Evolutionary conservation across 2,888 invertebrate genomes (phyloP), one percentile per base, ranked within the genome.

Genomic region (Cataglyphis albicans): DNA sequence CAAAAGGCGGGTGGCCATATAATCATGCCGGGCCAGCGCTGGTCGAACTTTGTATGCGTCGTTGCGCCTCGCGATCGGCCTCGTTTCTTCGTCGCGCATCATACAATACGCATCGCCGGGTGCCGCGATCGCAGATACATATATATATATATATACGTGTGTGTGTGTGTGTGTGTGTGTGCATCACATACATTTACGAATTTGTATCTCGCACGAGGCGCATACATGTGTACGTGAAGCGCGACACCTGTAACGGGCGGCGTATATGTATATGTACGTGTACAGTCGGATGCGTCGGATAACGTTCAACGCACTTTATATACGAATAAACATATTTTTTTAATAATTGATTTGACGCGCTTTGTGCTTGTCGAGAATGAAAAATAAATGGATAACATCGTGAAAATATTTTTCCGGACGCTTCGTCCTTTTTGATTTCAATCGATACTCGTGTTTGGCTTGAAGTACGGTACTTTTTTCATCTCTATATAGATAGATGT

Each of bases 1-100:
- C 85, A 52, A 52, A 52, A 52, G 48, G 48, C 67, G 68, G 73
- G 74, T 68, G 73, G 85, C 84, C 84, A 85, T 41, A 9, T 86
- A 86, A 76, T 61, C 25, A 12, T 38, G 29, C 7, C 59, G 74
- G 44, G 63, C 48, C 74, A 61, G 67, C 57, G 64, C 52, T 61
- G 57, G 32, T 55, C 59, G 32, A 4, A 59, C 35, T 72, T 68
- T 67, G 48, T 55, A 41, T 25, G 29, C 57, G 57, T 32, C 57
- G 18, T 70, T 59, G 73, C 21, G 63, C 48, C 44, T 35, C 29
- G 63, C 75, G 59, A 80, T 82, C 83, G 67, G 25, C 75, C 82
- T 82, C 76, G 55, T 74, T 75, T 32, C 75, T 84, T 82, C 82
- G 48, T 6, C 32, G 32, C 32, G 32, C 32, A 32, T 32, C 32